Percentiles rank a stretch among this genome's conserved stretches.
These are phyloP conservation scores for Mizuhopecten yessoensis DNA, from an alignment of 1,140 invertebrate species.

Conservation along the genomic window DNA sequence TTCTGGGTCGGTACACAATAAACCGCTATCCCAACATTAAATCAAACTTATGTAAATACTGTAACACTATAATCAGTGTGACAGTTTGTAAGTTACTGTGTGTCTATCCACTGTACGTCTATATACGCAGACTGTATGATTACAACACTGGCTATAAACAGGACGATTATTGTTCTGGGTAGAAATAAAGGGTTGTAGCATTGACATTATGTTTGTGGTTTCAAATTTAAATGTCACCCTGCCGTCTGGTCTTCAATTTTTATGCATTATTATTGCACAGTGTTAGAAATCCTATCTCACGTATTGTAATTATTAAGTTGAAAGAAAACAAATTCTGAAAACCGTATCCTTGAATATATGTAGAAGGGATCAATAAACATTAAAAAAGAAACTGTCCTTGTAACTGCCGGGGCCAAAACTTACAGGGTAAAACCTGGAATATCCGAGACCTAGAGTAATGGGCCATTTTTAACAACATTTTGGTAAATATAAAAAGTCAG, in stretches of 20 bases:
- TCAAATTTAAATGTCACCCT: not conserved
- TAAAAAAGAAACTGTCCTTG: too few relatives aligned
- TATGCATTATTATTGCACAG: not conserved
- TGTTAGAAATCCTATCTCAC: too few relatives aligned
- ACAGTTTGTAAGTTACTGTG: conserved; percentile 9
- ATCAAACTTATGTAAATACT: not conserved
- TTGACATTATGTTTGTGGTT: not conserved
- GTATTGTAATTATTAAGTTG: too few relatives aligned
- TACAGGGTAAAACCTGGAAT: too few relatives aligned
- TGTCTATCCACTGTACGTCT: not conserved
- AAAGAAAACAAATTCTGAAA: too few relatives aligned
- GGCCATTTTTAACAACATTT: too few relatives aligned
- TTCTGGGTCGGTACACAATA: not conserved
- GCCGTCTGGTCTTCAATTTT: not conserved
- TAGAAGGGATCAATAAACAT: too few relatives aligned
- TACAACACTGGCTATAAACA: not conserved
- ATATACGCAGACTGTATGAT: not conserved
- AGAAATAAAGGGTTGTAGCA: not conserved
- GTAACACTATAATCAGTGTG: not conserved
- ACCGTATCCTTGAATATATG: too few relatives aligned
- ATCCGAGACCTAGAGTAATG: too few relatives aligned
- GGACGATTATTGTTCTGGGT: not conserved
- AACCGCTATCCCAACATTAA: not conserved
- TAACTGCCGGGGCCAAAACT: too few relatives aligned
- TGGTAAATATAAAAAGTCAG: too few relatives aligned